phyloP scores from a whole-genome alignment of 2,888 invertebrate genomes.

The Acheta domesticus region DNA sequence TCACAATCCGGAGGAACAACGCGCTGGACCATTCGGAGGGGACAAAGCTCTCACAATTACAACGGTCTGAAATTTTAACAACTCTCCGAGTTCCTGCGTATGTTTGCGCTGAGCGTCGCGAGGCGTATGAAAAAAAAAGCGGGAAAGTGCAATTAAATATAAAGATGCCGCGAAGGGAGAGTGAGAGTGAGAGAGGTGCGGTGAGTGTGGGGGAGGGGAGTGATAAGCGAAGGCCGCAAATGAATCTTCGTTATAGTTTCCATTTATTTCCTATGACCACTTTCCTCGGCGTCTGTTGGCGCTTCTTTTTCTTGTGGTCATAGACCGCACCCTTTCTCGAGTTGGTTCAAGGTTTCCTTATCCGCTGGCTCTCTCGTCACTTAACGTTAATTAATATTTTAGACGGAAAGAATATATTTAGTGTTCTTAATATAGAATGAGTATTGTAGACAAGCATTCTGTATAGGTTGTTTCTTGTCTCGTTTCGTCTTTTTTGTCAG shows the following conservation, averaged over 20 bases:
- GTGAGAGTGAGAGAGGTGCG: not conserved
- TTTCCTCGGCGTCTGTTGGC: too few relatives aligned
- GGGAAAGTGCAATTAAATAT: not conserved
- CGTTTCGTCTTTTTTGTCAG: too few relatives aligned
- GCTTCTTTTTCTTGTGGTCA: too few relatives aligned
- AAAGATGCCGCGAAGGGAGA: not conserved
- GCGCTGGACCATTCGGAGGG: not conserved
- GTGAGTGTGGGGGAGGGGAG: not conserved
- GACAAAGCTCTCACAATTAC: not conserved
- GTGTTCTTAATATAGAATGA: too few relatives aligned
- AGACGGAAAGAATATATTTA: too few relatives aligned
- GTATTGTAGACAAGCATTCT: too few relatives aligned
- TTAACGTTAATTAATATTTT: too few relatives aligned
- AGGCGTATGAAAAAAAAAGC: not conserved
- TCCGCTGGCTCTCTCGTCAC: too few relatives aligned
- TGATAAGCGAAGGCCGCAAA: not conserved
- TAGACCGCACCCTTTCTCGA: too few relatives aligned
- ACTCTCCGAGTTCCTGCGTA: not conserved
- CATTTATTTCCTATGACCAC: too few relatives aligned
- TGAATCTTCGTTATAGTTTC: not conserved
- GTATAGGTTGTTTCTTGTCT: too few relatives aligned
- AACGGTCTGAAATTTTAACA: not conserved
- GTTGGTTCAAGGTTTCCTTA: too few relatives aligned
- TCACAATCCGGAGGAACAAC: not conserved
- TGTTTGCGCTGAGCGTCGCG: not conserved